Base-by-base conservation (phyloP, 2,888 invertebrate genomes). In the Cephus runcator region DNA sequence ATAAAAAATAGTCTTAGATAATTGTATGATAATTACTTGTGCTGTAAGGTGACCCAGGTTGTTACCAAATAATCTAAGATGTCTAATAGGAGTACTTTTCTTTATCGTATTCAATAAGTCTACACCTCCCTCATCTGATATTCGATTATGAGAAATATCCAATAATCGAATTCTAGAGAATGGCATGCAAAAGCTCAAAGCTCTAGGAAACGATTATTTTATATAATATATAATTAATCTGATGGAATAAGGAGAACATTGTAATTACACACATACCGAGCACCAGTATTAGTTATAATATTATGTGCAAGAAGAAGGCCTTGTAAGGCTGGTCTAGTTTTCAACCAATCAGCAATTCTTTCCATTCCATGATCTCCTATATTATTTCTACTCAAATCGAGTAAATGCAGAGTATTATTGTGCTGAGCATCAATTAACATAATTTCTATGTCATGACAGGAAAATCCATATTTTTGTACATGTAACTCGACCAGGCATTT, bases 331-430 rank as follows among this genome's bases (percentile, higher is more conserved):
- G 94, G 94, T 31, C 92, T 90, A 78, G 92, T 92, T 4, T 90
- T 85, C 69, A 95, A 88, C 92, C 94, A 95, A 80, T 92, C 90
- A 0, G 92, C 92, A 33, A 95, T 79, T 76, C 93, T 83, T 79
- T 93, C 93, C 0, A 93, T 91, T 0, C 95, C 95, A 75, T 93
- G 92, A 87, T 94, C 94, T 0, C 94, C 94, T 30, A 95, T 93
- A 81, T 91, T 92, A 82, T 95, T 95, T 78, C 92, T 93, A 0
- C 92, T 93, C 15, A 95, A 87, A 90, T 95, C 94, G 36, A 95
- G 87, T 76, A 94, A 92, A 31, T 93, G 82, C n/a, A 95, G 85
- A 0, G 93, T 92, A 1, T 87, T 90, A 84, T 95, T 95, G 1
- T 85, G 83, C 23, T 90, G 87, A 73, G 94, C 89, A 11, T 94